These are phyloP conservation scores for Selenia dentaria DNA, from an alignment of 2,888 invertebrate species.

Conservation along the genomic window DNA sequence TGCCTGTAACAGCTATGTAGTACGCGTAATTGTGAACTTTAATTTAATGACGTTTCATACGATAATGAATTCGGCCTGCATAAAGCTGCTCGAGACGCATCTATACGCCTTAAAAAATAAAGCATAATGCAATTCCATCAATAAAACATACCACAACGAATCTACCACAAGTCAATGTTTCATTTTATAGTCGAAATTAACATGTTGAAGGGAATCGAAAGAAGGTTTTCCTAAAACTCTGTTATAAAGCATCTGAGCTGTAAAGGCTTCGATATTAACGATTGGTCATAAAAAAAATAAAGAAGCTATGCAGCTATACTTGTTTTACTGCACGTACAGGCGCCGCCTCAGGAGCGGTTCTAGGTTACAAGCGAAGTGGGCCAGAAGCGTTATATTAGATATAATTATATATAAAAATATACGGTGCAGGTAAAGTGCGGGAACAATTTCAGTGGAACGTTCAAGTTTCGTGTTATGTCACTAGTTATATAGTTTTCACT, in stretches of 20 bases:
- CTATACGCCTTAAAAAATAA: too few species aligned
- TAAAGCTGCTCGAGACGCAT: too few species aligned
- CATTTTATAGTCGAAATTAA: constrained; percentile 74
- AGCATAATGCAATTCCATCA: constrained; percentile 11
- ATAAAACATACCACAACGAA: constrained; percentile 29
- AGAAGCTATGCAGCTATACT: constrained; percentile 63
- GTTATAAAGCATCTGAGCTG: constrained; percentile 72
- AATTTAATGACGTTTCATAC: too few species aligned
- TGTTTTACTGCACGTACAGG: constrained; percentile 71
- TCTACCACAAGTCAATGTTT: constrained; percentile 44
- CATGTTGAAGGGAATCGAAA: constrained; percentile 68
- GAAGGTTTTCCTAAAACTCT: constrained; percentile 53
- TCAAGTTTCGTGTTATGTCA: too few species aligned
- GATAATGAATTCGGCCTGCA: too few species aligned
- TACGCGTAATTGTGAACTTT: too few species aligned
- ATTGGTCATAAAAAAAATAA: constrained; percentile 75
- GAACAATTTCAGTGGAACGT: too few species aligned
- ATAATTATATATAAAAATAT: too few species aligned
- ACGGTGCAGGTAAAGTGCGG: too few species aligned
- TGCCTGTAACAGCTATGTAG: too few species aligned
- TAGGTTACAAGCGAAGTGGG: background rate
- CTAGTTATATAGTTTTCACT: too few species aligned
- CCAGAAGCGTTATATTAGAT: too few species aligned
- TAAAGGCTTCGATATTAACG: constrained; percentile 79
- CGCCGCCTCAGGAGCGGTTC: constrained; percentile 49